phyloP scores from a whole-genome alignment of 2,113 vertebrate species.

The Callopanchax toddi region DNA sequence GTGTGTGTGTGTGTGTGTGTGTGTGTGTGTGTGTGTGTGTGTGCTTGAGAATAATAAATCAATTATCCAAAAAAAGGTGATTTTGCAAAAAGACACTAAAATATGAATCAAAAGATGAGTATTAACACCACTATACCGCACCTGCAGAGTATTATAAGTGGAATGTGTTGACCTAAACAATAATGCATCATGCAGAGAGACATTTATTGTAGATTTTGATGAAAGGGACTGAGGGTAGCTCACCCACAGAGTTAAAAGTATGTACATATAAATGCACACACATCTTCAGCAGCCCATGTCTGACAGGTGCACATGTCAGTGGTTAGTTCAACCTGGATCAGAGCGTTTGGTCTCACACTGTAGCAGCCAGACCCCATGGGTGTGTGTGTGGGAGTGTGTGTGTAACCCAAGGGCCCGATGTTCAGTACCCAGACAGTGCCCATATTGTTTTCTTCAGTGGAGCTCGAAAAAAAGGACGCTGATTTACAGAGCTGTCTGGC shows the following conservation, averaged over 20 bases:
- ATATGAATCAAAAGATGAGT: no score
- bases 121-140: not conserved
- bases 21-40: no score
- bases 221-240: not conserved
- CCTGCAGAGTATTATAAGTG: not conserved
- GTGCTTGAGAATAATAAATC: no score
- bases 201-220: not conserved
- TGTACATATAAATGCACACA: slow-evolving; percentile 34
- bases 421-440: slow-evolving; percentile 64
- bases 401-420: slow-evolving; percentile 47
- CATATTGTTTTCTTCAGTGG: slow-evolving; percentile 73
- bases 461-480: slow-evolving; percentile 59
- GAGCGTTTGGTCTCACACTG: slow-evolving; percentile 70
- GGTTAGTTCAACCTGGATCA: slow-evolving; percentile 74
- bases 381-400: slow-evolving; percentile 27
- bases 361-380: slow-evolving; percentile 49
- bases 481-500: slow-evolving; percentile 79
- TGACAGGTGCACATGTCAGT: slow-evolving; percentile 75
- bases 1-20: no score
- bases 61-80: no score
- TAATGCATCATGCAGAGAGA: no score
- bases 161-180: not conserved
- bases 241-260: slow-evolving; percentile 18
- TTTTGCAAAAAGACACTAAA: no score
- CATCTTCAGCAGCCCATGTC: slow-evolving; percentile 57